A percentile compares a stretch with the other conserved stretches of the same genome.
Conservation (phyloP, 2,113 vertebrate genomes). For the Ptyas mucosa region DNA sequence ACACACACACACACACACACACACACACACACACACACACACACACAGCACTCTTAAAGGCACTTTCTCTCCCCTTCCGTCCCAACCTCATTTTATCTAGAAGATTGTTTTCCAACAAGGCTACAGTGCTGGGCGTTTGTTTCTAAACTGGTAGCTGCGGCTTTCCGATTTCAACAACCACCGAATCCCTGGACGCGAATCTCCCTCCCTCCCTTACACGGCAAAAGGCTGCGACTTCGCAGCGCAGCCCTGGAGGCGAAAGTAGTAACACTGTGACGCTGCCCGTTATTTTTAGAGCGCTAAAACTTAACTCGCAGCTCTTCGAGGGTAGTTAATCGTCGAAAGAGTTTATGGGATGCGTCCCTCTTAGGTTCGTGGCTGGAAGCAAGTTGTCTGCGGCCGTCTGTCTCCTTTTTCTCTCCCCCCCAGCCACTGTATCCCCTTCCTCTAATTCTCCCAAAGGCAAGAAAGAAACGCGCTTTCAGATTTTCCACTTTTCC, state of each 20-base stretch:
- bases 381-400: neutral
- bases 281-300: neutral
- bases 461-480: conserved; percentile 30
- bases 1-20: no score
- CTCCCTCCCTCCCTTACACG: neutral
- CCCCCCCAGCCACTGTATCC: neutral
- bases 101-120: neutral
- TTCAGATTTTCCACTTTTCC: neutral
- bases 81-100: neutral
- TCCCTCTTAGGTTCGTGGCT: neutral
- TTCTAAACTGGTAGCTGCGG: neutral
- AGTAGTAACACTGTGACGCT: neutral
- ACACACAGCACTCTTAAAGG: neutral
- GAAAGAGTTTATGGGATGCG: neutral
- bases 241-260: neutral
- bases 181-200: no score
- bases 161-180: neutral
- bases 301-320: neutral
- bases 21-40: no score
- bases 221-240: neutral
- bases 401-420: conserved; percentile 17
- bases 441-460: conserved; percentile 12
- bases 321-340: no score
- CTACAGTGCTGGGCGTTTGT: neutral
- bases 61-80: neutral